phyloP scores from a whole-genome alignment of 2,113 vertebrate species.

The Bufo gargarizans region DNA sequence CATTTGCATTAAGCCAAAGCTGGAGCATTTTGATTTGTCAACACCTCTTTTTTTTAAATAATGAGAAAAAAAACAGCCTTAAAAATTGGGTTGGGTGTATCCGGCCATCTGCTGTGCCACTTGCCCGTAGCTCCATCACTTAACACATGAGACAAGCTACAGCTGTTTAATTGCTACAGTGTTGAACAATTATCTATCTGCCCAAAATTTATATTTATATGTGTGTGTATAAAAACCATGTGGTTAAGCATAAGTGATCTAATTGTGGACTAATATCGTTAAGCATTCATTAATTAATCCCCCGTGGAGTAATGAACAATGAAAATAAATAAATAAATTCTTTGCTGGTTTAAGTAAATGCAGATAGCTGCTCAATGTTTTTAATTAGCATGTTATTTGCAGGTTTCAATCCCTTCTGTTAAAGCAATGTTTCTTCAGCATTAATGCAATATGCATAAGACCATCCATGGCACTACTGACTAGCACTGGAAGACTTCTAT shows the following conservation, averaged over 20 bases:
- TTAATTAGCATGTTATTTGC: slow-evolving; percentile 45
- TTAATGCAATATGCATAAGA: not conserved
- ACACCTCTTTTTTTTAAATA: slow-evolving; percentile 68
- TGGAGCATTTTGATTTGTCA: slow-evolving; percentile 77
- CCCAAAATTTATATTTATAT: slow-evolving; percentile 79
- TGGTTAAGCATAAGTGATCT: slow-evolving; percentile 71
- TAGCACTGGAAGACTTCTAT: too few relatives aligned
- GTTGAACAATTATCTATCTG: slow-evolving; percentile 69
- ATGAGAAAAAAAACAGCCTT: slow-evolving; percentile 66
- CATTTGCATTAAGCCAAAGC: slow-evolving; percentile 76
- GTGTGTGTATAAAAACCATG: slow-evolving; percentile 68
- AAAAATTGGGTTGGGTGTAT: slow-evolving; percentile 75
- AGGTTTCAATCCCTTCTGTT: slow-evolving; percentile 28
- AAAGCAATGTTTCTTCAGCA: not conserved
- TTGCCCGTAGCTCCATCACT: slow-evolving; percentile 71
- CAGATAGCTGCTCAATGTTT: slow-evolving; percentile 39
- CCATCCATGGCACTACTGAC: not conserved
- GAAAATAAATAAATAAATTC: slow-evolving; percentile 56
- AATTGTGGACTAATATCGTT: slow-evolving; percentile 69
- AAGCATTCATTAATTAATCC: slow-evolving; percentile 68
- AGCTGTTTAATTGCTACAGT: slow-evolving; percentile 79
- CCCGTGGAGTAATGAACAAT: slow-evolving; percentile 64
- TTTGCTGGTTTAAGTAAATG: slow-evolving; percentile 51
- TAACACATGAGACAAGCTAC: slow-evolving; percentile 73
- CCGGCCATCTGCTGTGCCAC: slow-evolving; percentile 75